phyloP scores from a whole-genome alignment of 2,797 vertebrate genomes.

The Chelmon rostratus region DNA sequence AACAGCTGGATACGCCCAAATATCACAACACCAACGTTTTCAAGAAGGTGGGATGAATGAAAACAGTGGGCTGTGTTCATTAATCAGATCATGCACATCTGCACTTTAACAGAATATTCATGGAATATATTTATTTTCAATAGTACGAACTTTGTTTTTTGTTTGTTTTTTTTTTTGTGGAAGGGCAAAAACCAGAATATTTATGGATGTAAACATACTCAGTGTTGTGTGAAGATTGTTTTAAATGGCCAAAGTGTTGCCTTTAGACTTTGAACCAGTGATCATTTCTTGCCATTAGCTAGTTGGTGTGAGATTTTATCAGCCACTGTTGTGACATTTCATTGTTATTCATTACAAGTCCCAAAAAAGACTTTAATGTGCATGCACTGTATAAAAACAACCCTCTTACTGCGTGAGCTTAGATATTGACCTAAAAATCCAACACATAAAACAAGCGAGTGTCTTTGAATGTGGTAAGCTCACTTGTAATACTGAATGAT shows the following conservation, averaged over 20 bases:
- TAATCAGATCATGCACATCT: no score
- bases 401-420: neutral
- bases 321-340: neutral
- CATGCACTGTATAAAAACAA: neutral
- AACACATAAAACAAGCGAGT: neutral
- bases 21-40: no score
- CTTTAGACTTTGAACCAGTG: neutral
- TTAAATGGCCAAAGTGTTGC: neutral
- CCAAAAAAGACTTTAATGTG: constrained; percentile 6
- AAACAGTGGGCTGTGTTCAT: no score
- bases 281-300: neutral
- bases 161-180: no score
- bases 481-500: constrained; percentile 35
- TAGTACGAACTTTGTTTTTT: no score
- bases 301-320: neutral
- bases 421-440: neutral
- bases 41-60: no score
- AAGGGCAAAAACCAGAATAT: no score
- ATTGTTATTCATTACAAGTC: neutral
- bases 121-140: no score
- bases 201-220: no score
- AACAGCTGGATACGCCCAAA: no score
- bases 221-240: neutral
- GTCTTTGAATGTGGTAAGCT: neutral
- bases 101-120: no score